Conservation (phyloP, 1,140 invertebrate genomes). For the Halesus radiatus region DNA sequence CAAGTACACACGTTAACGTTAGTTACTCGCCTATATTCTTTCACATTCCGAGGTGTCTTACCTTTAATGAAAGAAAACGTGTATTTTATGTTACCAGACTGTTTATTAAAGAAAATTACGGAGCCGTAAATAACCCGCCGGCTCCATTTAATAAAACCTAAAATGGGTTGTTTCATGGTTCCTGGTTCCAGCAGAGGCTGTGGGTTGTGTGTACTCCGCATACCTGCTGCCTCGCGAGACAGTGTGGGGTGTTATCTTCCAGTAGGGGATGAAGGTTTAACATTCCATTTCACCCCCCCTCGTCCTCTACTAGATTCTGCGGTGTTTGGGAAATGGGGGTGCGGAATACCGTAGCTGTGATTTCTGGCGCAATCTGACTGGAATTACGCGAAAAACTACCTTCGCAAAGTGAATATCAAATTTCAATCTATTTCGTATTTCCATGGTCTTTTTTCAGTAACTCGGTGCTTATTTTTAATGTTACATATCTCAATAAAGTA, state of each 20-base stretch:
- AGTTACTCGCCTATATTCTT: not conserved
- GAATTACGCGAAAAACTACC: constrained; percentile 20
- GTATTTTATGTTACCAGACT: not conserved
- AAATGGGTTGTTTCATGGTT: not conserved
- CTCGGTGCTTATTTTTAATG: too few relatives aligned
- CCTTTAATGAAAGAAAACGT: not conserved
- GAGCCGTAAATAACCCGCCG: not conserved
- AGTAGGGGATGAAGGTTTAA: constrained; percentile 15
- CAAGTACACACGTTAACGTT: too few relatives aligned
- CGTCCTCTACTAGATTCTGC: too few relatives aligned
- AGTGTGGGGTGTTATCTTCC: constrained; percentile 1
- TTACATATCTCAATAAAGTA: too few relatives aligned
- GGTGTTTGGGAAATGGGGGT: not conserved
- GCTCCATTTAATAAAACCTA: constrained; percentile 8
- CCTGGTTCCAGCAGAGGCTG: not conserved
- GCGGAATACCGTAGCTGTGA: not conserved
- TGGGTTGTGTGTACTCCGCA: not conserved
- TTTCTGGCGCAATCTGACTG: constrained; percentile 22
- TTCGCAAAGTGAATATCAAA: constrained; percentile 22
- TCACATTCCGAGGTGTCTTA: not conserved
- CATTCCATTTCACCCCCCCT: not conserved
- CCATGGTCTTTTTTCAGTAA: too few relatives aligned
- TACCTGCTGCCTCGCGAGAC: constrained; percentile 7
- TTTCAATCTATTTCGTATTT: not conserved
- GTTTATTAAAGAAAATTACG: constrained; percentile 6